Evolutionary conservation across 1,140 invertebrate genomes (phyloP).

Genomic region (Cotesia chilonis): DNA sequence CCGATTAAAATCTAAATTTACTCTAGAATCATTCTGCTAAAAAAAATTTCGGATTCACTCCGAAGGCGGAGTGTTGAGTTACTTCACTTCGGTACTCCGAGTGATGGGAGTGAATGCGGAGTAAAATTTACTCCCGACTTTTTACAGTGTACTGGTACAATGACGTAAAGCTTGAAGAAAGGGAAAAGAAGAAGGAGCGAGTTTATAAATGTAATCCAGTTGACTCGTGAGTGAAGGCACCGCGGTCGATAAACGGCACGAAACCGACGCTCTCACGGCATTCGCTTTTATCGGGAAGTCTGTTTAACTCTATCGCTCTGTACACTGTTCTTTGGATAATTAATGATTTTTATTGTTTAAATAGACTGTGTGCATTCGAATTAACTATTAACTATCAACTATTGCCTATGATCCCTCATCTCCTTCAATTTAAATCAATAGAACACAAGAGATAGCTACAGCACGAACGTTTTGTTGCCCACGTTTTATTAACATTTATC

Average conservation of each 20-base stretch:
- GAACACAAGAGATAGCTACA: no score
- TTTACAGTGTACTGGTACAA: no score
- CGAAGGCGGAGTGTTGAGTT: no score
- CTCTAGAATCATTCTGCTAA: no score
- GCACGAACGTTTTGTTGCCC: not conserved
- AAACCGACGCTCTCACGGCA: slow-evolving; percentile 47
- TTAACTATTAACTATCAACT: not conserved
- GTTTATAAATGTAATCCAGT: slow-evolving; percentile 52
- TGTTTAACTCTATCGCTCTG: slow-evolving; percentile 16
- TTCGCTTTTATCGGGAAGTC: slow-evolving; percentile 42
- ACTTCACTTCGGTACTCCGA: no score
- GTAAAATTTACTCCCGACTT: no score
- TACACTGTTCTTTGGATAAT: slow-evolving; percentile 25
- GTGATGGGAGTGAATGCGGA: no score
- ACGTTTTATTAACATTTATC: not conserved
- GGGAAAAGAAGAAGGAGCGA: slow-evolving; percentile 17
- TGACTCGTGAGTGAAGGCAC: slow-evolving; percentile 46
- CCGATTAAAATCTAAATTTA: no score
- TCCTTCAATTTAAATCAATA: not conserved
- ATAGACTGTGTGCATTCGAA: slow-evolving; percentile 4
- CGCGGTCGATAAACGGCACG: slow-evolving; percentile 50
- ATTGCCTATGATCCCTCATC: slow-evolving; percentile 15
- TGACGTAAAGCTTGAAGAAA: not conserved
- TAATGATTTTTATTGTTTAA: slow-evolving; percentile 33
- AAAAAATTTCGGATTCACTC: no score